Evolutionary conservation across 2,888 invertebrate species (phyloP).

Genomic region (Lycaena phlaeas): DNA sequence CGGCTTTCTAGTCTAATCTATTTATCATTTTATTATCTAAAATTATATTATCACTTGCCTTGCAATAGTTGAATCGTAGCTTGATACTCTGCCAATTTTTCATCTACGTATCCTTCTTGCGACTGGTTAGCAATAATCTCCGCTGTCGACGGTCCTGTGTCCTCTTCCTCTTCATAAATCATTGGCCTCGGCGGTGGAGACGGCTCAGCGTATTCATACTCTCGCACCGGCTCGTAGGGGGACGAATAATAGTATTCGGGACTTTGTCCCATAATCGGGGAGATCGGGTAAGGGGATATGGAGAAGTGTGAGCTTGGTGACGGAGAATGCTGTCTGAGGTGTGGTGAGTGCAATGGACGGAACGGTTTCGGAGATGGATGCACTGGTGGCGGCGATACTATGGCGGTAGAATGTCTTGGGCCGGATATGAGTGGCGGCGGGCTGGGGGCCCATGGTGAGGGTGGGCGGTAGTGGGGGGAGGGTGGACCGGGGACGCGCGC

Average conservation of each 20-base stretch:
- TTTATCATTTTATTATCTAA: too few species aligned
- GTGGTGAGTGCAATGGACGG: constrained; percentile 63
- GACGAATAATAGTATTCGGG: constrained; percentile 74
- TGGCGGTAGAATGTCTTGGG: constrained; percentile 67
- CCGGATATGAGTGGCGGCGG: constrained; percentile 81
- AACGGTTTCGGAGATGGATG: constrained; percentile 67
- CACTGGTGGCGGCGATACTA: constrained; percentile 73
- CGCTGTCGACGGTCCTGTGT: constrained; percentile 88
- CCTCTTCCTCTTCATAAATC: constrained; percentile 79
- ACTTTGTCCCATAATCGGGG: constrained; percentile 74
- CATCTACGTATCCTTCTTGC: constrained; percentile 95
- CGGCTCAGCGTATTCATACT: constrained; percentile 83
- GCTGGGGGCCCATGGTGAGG: constrained; percentile 83
- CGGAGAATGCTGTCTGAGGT: constrained; percentile 58
- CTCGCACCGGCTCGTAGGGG: constrained; percentile 72
- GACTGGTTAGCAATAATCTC: constrained; percentile 95
- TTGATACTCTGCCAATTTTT: constrained; percentile 94
- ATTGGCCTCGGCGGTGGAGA: constrained; percentile 80
- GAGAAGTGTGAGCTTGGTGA: constrained; percentile 67
- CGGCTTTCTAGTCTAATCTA: too few species aligned
- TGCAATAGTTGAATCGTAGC: constrained; percentile 91
- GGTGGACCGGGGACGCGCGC: constrained; percentile 55
- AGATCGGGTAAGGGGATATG: constrained; percentile 64
- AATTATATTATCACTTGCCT: too few species aligned
- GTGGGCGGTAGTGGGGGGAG: constrained; percentile 80